Evolutionary conservation across 2,888 invertebrate genomes (phyloP).

Genomic region (Lottia gigantea): DNA sequence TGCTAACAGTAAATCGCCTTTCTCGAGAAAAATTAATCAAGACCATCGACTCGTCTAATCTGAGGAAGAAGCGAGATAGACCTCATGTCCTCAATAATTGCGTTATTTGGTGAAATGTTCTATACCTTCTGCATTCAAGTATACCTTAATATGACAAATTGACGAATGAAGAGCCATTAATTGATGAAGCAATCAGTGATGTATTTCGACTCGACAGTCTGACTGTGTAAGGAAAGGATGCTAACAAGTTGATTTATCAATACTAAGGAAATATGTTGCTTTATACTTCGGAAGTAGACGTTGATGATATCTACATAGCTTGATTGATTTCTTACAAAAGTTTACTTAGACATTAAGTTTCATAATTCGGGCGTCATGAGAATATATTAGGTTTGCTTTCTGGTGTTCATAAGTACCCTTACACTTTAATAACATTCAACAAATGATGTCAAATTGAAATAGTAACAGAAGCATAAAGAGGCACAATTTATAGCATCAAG

Average conservation of each 20-base stretch:
- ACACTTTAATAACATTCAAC: no score
- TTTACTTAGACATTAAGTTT: no score
- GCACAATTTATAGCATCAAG: no score
- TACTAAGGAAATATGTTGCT: not conserved
- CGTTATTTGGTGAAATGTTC: conserved; percentile 5
- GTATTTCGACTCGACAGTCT: not conserved
- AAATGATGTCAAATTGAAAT: no score
- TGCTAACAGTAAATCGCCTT: conserved; percentile 19
- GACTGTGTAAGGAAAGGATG: not conserved
- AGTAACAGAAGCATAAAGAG: no score
- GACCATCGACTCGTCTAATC: not conserved
- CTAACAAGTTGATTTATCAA: not conserved
- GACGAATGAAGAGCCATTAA: conserved; percentile 18
- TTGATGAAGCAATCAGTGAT: conserved; percentile 19
- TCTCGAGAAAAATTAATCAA: conserved; percentile 22
- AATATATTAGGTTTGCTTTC: no score
- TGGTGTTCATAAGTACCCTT: no score
- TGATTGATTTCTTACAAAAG: no score
- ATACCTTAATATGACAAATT: conserved; percentile 23
- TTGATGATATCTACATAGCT: no score
- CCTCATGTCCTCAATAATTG: conserved; percentile 7
- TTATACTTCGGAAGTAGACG: not conserved
- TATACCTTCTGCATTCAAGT: conserved; percentile 12
- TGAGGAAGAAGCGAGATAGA: not conserved
- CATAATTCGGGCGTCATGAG: no score